phyloP scores from a whole-genome alignment of 2,797 vertebrate genomes.

The Lepidocolaptes lacrymiger region DNA sequence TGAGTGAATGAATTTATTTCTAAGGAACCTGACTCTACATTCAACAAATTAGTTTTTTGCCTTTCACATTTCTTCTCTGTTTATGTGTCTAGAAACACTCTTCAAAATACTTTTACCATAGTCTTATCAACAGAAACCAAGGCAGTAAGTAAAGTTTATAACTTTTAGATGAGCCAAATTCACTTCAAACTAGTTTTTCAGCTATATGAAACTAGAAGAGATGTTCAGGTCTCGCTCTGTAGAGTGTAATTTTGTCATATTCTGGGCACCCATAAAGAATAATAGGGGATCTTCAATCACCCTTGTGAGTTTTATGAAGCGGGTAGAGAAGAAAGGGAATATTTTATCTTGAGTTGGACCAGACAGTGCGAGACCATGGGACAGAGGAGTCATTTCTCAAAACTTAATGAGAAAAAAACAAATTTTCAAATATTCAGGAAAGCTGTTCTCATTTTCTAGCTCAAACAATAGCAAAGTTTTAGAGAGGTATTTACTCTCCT shows the following conservation, averaged over 20 bases:
- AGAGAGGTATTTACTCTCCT: not conserved
- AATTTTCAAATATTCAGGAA: not conserved
- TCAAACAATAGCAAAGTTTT: not conserved
- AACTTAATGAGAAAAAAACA: not conserved
- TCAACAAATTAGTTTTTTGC: not conserved
- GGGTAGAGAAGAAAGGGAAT: not conserved
- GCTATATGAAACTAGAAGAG: not conserved
- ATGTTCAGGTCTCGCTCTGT: not conserved
- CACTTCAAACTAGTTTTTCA: not conserved
- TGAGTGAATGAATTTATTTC: not conserved
- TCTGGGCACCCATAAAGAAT: not conserved
- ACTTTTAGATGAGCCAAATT: not conserved
- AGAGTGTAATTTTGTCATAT: not conserved
- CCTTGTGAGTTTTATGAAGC: not conserved
- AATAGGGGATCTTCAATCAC: not conserved
- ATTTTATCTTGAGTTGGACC: not conserved
- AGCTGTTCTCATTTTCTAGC: not conserved
- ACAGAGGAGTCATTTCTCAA: not conserved
- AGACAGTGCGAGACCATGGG: not conserved
- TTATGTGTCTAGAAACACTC: not conserved
- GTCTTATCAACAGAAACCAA: not conserved
- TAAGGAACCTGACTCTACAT: not conserved
- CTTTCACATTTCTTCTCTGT: not conserved
- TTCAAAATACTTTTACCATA: not conserved
- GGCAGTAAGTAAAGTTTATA: not conserved